Base-by-base conservation (phyloP, 64 coral and sea anemone genomes). In the Exaiptasia diaphana region DNA sequence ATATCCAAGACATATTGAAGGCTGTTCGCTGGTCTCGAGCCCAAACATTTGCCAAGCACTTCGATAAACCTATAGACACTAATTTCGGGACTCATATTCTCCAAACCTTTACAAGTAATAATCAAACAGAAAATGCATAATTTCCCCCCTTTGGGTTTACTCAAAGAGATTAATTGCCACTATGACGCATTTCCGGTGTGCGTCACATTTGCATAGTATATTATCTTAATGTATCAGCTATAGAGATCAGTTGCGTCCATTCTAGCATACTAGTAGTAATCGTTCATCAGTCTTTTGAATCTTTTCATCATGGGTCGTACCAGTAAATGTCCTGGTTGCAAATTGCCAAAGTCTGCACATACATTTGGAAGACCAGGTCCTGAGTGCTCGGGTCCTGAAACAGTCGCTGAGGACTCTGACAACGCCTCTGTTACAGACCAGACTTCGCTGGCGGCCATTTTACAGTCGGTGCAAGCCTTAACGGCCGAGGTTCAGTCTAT, bases 301-400 rank as follows among this genome's bases (percentile, higher is more conserved):
- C 34, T 68, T 38, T 63, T 63, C 21, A 64, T 65, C 12, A 67
- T 81, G 77, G 59, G 78, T 81, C 26, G 13, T 35, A 81, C 60
- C 52, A 9, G 61, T 67, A 57, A 60, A 49, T 81, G 78, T 67
- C 15, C 61, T 9, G 78, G 78, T 33, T 68, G 60, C 31, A 44
- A 81, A 12, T 50, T 48, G 21, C 40, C 60, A 31, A 60, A 20
- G 14, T 67, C 61, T 2, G 78, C 44, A 1, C 61, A 81, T 68
- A 22, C n/a, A 37, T 68, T 81, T 68, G 78, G 60, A 36, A 81
- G 50, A 20, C 15, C 61, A 2, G 59, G 42, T 2, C 42, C 61
- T 6, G 3, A n/a, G 33, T 81, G 60, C 41, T 0, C 42, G 31
- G 60, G 60, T 46, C 59, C 60, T 50, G 38, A 26, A 21, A 29